A percentile compares a stretch with the other conserved stretches of the same genome.
These are phyloP conservation scores for Pagrus major DNA, from an alignment of 2,113 vertebrate species.

Conservation along the genomic window DNA sequence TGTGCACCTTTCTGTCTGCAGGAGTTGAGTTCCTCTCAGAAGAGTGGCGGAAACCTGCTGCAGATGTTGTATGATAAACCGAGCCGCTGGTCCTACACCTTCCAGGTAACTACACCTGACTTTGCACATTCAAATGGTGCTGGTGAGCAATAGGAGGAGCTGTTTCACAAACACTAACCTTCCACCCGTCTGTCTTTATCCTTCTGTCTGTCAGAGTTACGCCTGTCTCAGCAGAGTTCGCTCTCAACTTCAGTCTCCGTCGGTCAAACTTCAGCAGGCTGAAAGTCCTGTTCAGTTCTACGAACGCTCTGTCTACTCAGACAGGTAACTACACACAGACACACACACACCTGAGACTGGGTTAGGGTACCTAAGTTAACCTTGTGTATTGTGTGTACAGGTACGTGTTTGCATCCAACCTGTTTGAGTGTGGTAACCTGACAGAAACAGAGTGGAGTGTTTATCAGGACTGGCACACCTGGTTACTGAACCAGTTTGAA, in stretches of 20 bases:
- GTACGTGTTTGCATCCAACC: slow-evolving; percentile 88
- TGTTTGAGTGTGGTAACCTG: slow-evolving; percentile 86
- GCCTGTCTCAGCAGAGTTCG: slow-evolving; percentile 90
- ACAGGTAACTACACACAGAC: slow-evolving; percentile 84
- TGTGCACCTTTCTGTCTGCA: not conserved
- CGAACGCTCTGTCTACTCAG: slow-evolving; percentile 94
- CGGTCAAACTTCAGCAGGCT: slow-evolving; percentile 63
- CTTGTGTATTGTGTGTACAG: slow-evolving; percentile 64
- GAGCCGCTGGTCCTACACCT: slow-evolving; percentile 75
- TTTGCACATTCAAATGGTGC: not conserved
- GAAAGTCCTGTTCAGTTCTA: slow-evolving; percentile 83
- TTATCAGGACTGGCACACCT: slow-evolving; percentile 90
- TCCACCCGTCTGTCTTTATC: not conserved
- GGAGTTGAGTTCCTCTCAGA: slow-evolving; percentile 75
- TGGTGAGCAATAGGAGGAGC: not conserved
- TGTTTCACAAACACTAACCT: too few species aligned
- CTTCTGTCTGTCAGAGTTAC: slow-evolving; percentile 77
- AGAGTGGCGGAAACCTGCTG: slow-evolving; percentile 74
- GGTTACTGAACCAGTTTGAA: slow-evolving; percentile 88
- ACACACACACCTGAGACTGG: not conserved
- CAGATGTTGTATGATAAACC: slow-evolving; percentile 75
- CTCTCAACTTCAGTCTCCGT: slow-evolving; percentile 82
- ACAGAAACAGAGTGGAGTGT: slow-evolving; percentile 88
- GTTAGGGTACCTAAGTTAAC: not conserved
- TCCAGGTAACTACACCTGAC: slow-evolving; percentile 56